phyloP scores from a whole-genome alignment of 1,140 invertebrate genomes.

The Tetraneura akinire region DNA sequence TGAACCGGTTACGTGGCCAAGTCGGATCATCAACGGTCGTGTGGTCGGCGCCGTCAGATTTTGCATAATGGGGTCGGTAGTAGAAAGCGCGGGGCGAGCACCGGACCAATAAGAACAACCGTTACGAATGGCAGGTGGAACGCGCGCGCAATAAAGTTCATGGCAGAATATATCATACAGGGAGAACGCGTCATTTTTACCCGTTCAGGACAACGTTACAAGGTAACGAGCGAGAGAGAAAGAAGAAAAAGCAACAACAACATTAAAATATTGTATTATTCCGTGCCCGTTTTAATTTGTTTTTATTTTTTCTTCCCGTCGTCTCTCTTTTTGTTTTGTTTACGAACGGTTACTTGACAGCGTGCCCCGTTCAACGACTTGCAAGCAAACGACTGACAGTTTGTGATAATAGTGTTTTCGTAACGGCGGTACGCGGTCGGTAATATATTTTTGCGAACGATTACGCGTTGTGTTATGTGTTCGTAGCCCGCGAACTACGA shows the following conservation, averaged over 20 bases:
- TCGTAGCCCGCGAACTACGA: constrained; percentile 23
- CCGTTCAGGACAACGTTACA: neutral
- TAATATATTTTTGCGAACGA: constrained; percentile 16
- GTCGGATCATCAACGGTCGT: too few species aligned
- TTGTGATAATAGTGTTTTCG: constrained; percentile 50
- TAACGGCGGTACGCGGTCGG: constrained; percentile 26
- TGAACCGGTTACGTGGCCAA: neutral
- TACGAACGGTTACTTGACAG: constrained; percentile 40
- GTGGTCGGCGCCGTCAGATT: neutral
- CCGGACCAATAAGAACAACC: constrained; percentile 1
- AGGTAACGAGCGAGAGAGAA: too few species aligned
- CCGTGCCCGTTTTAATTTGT: neutral
- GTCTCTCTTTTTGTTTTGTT: constrained; percentile 41
- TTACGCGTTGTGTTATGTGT: constrained; percentile 17
- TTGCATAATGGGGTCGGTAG: neutral
- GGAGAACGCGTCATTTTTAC: neutral
- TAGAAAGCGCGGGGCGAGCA: neutral
- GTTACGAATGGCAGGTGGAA: neutral
- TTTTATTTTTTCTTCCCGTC: constrained; percentile 27
- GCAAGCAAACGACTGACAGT: constrained; percentile 30
- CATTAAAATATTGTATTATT: too few species aligned
- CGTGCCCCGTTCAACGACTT: constrained; percentile 25
- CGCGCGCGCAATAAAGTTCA: neutral
- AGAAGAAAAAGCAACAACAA: neutral
- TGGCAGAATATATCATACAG: neutral